phyloP scores from a whole-genome alignment of 2,113 vertebrate genomes.

The Acanthochromis polyacanthus region DNA sequence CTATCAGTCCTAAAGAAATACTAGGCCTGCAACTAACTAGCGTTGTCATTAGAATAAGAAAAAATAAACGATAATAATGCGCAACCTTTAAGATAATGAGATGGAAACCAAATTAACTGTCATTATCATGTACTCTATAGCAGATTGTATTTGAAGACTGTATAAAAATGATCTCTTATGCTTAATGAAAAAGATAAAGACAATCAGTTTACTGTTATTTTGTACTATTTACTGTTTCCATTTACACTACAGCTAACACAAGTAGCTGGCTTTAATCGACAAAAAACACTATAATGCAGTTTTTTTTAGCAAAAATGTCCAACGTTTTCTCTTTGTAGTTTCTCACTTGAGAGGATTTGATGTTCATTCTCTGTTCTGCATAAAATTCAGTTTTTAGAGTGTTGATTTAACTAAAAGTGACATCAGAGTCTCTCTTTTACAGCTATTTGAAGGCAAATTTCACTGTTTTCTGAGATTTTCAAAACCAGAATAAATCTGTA shows the following conservation, averaged over 20 bases:
- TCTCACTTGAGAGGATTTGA: neutral
- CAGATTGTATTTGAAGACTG: neutral
- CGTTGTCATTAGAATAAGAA: neutral
- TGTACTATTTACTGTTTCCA: too few relatives aligned
- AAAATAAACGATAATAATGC: neutral
- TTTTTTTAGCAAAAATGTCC: too few relatives aligned
- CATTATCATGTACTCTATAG: too few relatives aligned
- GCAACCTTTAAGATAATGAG: too few relatives aligned
- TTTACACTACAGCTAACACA: too few relatives aligned
- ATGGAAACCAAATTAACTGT: too few relatives aligned
- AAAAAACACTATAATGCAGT: too few relatives aligned
- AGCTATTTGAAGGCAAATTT: neutral
- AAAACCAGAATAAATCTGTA: too few relatives aligned
- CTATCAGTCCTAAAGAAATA: neutral
- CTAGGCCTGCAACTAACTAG: neutral
- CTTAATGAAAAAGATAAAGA: neutral
- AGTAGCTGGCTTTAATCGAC: too few relatives aligned
- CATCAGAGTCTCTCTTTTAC: too few relatives aligned
- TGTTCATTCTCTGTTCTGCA: neutral
- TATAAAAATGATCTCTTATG: neutral
- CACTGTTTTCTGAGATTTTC: too few relatives aligned
- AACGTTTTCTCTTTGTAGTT: neutral
- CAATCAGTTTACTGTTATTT: too few relatives aligned
- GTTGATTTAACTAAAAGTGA: neutral
- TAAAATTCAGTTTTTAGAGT: neutral